Base-by-base conservation (phyloP, 2,797 vertebrate species). In the Threskiornis aethiopicus region DNA sequence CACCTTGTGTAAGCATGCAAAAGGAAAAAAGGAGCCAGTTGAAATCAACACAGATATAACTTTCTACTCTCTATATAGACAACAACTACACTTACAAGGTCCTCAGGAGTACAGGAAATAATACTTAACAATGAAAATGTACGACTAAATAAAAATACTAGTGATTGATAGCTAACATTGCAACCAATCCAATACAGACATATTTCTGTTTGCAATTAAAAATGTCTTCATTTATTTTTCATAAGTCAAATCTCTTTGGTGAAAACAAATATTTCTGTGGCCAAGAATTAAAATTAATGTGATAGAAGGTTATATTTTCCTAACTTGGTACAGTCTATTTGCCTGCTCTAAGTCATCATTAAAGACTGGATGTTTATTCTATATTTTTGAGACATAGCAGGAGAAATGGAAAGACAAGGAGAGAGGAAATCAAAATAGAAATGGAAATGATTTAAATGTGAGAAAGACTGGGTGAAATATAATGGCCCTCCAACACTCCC, bases 181-280 rank as follows among this genome's bases (percentile, higher is more conserved):
- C 96, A 95, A 87, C 28, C 39, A 96, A 91, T 62, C 28, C 72
- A 87, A 89, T 76, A 64, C n/a, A 42, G 24, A 84, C 31, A n/a
- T 65, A 65, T 58, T 96, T 97, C 91, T 93, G 72, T 75, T 93
- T 96, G 70, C 69, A 85, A 88, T 97, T 96, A 70, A 77, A 87
- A 97, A 92, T 82, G 42, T 87, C 83, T 96, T 96, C 76, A 89
- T 97, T 95, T 90, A 87, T 95, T 89, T 95, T 96, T 96, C 67
- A 85, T 96, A 92, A 94, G 62, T 93, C 73, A 91, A 95, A 97
- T 82, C 84, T 95, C 64, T 97, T 94, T 83, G 44, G 75, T 96
- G 67, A 89, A 95, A 97, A 91, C 41, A 91, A 90, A 67, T 88
- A 94, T 88, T 95, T 94, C 80, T 88, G 78, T 83, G 79, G 78